Base-by-base conservation (phyloP, 2,888 invertebrate species). In the Dryocosmus kuriphilus region DNA sequence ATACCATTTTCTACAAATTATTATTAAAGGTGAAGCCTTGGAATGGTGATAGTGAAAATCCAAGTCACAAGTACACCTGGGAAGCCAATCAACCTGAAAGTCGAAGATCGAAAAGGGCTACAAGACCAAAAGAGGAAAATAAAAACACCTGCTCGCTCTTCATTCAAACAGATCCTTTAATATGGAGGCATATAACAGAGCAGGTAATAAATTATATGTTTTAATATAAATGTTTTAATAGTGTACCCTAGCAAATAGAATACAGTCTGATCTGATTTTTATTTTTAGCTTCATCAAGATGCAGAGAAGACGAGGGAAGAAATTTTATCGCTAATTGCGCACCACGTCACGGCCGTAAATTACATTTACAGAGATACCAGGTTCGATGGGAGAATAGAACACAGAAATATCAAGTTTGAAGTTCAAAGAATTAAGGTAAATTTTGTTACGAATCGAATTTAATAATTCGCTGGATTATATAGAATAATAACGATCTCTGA, bases 291-390 rank as follows among this genome's bases (percentile, higher is more conserved):
- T 24, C 96, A 96, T 89, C 92, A 93, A 75, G 96, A 97, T 91
- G 93, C 94, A 88, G 96, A 96, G 92, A 98, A 98, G 92, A 98
- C 98, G 2, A 94, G 97, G 80, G 99, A 99, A 92, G 99, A 99
- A 93, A 99, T 99, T 89, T 94, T 98, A 82, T 98, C 98, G 0
- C 93, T 99, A 87, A 99, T 99, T 92, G 98, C 98, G 78, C 98
- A 98, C 92, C 99, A 99, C 92, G 98, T 99, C 87, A 98, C 98
- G 86, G 98, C 98, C 84, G 98, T 99, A 90, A 99, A 98, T 94
- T 97, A 97, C 91, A 99, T 99, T 91, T 99, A 99, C 93, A 95
- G 97, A 86, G 97, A 97, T 92, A 98, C 98, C 65, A 96, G 96
- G 92, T 99, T 99, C 92, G 97, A 98, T 92, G 99, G 99, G 57